Conservation (phyloP, 2,888 invertebrate species). For the Blomia tropicalis region DNA sequence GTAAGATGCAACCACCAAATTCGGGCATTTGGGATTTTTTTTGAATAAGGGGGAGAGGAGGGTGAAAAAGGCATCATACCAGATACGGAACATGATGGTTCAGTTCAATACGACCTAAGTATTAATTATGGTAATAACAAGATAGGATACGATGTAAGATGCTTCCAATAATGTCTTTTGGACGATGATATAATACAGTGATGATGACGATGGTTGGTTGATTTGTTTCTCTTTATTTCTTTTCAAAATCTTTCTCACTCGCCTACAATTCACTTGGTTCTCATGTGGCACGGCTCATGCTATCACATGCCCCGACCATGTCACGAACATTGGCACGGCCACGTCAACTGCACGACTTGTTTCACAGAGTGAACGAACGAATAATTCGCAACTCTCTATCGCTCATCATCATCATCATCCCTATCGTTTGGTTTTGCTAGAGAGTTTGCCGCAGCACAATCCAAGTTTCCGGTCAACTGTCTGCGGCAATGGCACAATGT, state of each 20-base stretch:
- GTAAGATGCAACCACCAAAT: no score
- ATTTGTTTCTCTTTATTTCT: no score
- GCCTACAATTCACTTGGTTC: not conserved
- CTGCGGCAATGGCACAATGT: not conserved
- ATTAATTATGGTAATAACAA: slow-evolving; percentile 13
- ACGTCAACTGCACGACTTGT: slow-evolving; percentile 14
- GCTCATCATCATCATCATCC: slow-evolving; percentile 6
- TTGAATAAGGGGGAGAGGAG: no score
- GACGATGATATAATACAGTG: not conserved
- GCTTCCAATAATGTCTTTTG: not conserved
- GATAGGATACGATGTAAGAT: slow-evolving; percentile 4
- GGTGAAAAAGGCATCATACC: no score
- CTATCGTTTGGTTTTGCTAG: no score
- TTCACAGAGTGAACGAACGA: no score
- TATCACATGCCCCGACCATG: not conserved
- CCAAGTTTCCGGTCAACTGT: slow-evolving; percentile 14
- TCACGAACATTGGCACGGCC: slow-evolving; percentile 9
- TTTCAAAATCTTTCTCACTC: no score
- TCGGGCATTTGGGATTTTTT: no score
- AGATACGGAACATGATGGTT: no score
- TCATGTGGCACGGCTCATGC: not conserved
- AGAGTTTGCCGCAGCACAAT: no score
- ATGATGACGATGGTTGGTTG: not conserved
- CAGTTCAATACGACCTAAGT: no score
- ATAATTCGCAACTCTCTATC: not conserved